Evolutionary conservation across 2,888 invertebrate genomes (phyloP).

Genomic region (Elysia crispata): DNA sequence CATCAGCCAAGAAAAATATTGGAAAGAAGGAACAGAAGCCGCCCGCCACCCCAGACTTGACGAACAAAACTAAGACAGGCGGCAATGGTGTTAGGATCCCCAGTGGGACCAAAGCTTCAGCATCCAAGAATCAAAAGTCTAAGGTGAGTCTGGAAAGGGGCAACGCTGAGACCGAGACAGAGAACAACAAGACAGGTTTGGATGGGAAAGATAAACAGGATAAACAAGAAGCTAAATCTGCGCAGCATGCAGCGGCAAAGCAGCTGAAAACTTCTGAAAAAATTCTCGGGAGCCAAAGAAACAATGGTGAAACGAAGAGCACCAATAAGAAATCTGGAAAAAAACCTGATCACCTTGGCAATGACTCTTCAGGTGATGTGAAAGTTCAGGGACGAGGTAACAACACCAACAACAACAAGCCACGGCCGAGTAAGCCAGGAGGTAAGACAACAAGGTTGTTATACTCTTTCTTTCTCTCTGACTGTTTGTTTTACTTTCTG

Average conservation of each 20-base stretch:
- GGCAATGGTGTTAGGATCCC: not conserved
- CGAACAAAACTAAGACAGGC: not conserved
- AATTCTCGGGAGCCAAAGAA: not conserved
- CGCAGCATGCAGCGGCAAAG: not conserved
- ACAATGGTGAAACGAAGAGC: not conserved
- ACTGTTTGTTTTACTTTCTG: too few relatives aligned
- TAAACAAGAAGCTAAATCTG: not conserved
- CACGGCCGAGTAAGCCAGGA: constrained; percentile 19
- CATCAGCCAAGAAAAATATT: not conserved
- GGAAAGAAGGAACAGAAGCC: not conserved
- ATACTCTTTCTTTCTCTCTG: too few relatives aligned
- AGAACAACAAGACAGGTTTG: too few relatives aligned
- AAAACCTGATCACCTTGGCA: not conserved
- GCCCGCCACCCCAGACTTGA: not conserved
- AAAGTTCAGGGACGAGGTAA: not conserved
- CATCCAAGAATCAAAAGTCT: too few relatives aligned
- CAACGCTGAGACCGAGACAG: too few relatives aligned
- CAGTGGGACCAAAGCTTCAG: not conserved
- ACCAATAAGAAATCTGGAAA: not conserved
- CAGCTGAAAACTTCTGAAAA: not conserved
- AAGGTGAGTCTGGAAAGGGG: too few relatives aligned
- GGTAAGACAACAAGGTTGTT: constrained; percentile 26
- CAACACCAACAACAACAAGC: constrained; percentile 27
- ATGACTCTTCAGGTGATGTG: not conserved
- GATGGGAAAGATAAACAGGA: not conserved